Evolutionary conservation across 2,113 vertebrate species (phyloP).

Genomic region (Athene cunicularia): DNA sequence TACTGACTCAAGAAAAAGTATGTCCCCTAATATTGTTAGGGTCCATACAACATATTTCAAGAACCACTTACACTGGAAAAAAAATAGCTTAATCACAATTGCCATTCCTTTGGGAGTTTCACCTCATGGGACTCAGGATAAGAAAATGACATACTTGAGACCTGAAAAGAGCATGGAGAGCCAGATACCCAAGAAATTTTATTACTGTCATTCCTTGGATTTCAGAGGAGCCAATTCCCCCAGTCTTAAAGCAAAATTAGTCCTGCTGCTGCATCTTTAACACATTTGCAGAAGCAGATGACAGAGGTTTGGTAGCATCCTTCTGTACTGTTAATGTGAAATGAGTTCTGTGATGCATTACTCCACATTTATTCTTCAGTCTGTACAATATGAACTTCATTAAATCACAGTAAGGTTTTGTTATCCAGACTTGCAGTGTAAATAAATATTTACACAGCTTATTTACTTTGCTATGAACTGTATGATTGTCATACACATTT

Average conservation of each 20-base stretch:
- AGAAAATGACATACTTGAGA: neutral
- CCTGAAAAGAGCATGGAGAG: neutral
- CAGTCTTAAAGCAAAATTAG: neutral
- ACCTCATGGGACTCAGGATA: neutral
- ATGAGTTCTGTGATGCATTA: neutral
- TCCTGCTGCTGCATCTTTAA: neutral
- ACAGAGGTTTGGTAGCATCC: neutral
- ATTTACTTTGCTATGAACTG: neutral
- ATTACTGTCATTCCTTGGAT: neutral
- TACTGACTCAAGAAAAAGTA: neutral
- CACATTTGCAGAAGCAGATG: neutral
- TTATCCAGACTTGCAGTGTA: neutral
- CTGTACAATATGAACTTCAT: neutral
- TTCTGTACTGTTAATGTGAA: neutral
- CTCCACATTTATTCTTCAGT: neutral
- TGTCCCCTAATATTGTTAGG: neutral
- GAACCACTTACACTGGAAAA: neutral
- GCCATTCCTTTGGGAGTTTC: neutral
- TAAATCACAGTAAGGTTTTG: conserved; percentile 3
- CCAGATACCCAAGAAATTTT: neutral
- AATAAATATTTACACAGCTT: conserved; percentile 16
- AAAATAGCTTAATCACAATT: neutral
- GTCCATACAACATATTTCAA: neutral
- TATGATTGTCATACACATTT: neutral
- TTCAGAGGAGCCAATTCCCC: neutral